These are phyloP conservation scores for Theonella swinhoei DNA, from an alignment of 37 sponge, comb jelly and placozoan genomes.

Conservation along the genomic window DNA sequence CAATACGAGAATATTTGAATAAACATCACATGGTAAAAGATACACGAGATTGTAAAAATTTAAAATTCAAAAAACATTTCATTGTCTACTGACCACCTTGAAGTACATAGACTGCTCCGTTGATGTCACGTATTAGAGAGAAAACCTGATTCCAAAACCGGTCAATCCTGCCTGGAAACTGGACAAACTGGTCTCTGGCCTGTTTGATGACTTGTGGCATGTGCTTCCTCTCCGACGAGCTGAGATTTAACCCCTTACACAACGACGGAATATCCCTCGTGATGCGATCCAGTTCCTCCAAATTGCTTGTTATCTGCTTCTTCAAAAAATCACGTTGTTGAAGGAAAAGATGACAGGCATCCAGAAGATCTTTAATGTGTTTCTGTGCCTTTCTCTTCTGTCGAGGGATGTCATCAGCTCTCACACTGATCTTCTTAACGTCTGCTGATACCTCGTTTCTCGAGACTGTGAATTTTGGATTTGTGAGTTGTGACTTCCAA, in stretches of 20 bases:
- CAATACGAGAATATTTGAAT: too few relatives aligned
- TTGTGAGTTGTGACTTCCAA: conserved; percentile 27
- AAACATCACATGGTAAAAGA: too few relatives aligned
- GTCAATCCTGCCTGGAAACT: conserved; percentile 29
- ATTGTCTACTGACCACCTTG: neutral
- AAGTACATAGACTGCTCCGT: conserved; percentile 22
- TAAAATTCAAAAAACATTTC: neutral
- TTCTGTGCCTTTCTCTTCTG: conserved; percentile 41
- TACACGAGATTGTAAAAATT: too few relatives aligned
- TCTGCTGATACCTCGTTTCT: neutral
- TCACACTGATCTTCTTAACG: conserved; percentile 27
- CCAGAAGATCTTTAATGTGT: conserved; percentile 38
- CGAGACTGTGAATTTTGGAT: conserved; percentile 24
- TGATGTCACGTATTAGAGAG: conserved; percentile 34
- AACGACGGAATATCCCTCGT: conserved; percentile 7
- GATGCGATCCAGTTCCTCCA: conserved; percentile 5
- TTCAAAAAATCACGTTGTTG: conserved; percentile 43
- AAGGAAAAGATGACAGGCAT: conserved; percentile 39
- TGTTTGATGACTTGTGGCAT: neutral
- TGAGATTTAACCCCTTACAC: conserved; percentile 12
- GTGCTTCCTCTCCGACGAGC: conserved; percentile 18
- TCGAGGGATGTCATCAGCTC: conserved; percentile 31
- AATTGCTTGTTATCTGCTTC: neutral
- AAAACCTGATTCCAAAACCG: conserved; percentile 31
- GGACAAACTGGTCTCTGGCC: conserved; percentile 24